Conservation (phyloP, 1,140 invertebrate genomes). For the Heliothis subflexa region DNA sequence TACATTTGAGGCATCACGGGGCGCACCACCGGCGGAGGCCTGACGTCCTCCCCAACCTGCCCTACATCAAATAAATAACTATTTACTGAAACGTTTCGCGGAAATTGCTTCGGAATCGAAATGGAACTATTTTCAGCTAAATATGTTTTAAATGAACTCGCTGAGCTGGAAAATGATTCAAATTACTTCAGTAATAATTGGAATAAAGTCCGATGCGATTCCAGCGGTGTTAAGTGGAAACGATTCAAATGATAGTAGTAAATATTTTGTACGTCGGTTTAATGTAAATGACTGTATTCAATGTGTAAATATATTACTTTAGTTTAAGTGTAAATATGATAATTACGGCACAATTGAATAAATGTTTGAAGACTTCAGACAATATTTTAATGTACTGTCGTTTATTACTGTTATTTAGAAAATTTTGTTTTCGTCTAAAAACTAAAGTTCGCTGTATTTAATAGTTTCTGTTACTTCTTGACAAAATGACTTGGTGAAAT, state of each 20-base stretch:
- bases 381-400: conserved; percentile 79
- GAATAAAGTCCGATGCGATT: conserved; percentile 30
- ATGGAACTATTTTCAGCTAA: conserved; percentile 23
- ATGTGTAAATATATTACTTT: conserved; percentile 77
- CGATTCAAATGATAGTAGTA: conserved; percentile 42
- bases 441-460: background rate
- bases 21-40: conserved; percentile 73
- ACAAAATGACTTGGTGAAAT: background rate
- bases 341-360: conserved; percentile 59
- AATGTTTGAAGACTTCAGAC: conserved; percentile 79
- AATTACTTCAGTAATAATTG: conserved; percentile 20
- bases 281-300: conserved; percentile 60
- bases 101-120: conserved; percentile 4
- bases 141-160: conserved; percentile 3
- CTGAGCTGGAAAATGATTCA: conserved; percentile 23
- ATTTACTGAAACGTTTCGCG: conserved; percentile 53
- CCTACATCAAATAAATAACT: conserved; percentile 75
- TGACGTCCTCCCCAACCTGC: conserved; percentile 68
- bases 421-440: conserved; percentile 60
- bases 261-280: conserved; percentile 55
- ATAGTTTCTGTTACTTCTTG: background rate
- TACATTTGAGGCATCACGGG: conserved; percentile 79
- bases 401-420: conserved; percentile 56
- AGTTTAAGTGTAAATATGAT: conserved; percentile 75
- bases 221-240: conserved; percentile 10